Evolutionary conservation across 1,140 invertebrate genomes (phyloP), one percentile per base, ranked within the genome.

Genomic region (Drosophila kohkoa): DNA sequence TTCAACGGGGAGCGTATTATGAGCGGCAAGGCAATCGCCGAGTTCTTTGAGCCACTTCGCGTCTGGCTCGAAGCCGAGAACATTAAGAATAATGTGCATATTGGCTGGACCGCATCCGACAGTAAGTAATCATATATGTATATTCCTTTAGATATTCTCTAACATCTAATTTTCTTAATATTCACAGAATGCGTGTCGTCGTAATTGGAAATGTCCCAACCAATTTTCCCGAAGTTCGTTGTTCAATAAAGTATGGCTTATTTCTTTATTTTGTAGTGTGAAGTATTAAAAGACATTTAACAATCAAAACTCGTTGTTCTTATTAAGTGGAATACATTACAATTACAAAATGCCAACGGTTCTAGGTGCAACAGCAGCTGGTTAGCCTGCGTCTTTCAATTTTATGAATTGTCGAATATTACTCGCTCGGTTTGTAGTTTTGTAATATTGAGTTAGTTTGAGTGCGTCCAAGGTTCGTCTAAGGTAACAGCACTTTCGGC

Each of bases 41-140:
- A 96, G 76, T 97, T 96, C 92, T 97, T 97, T 92, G 93, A 94
- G 63, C 96, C 96, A 0, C 92, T 98, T 0, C 93, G 95, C 25
- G 94, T 96, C n/a, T 98, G 96, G 96, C 92, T 98, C n/a, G 93
- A 95, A 76, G 93, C 94, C 6, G 95, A 98, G 91, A 98, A 98
- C 85, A 93, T 94, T 45, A 94, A 95, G 71, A 95, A 95, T 35
- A 94, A 94, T 30, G 96, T 95, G 74, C 93, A 94, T 75, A 95
- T 97, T 74, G 97, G 97, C n/a, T 98, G 97, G 97, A 95, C 95
- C 28, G 49, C 75, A 20, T 92, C 91, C 5, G 77, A 92, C 35
- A 92, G 82, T 87, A 82, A 94, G 93, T 77, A 1, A 0, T 35
- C 2, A 6, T 32, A 59, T 16, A 11, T 32, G 55, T 16, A 11